phyloP scores from a whole-genome alignment of 64 coral and sea anemone species.

The Porites lutea region DNA sequence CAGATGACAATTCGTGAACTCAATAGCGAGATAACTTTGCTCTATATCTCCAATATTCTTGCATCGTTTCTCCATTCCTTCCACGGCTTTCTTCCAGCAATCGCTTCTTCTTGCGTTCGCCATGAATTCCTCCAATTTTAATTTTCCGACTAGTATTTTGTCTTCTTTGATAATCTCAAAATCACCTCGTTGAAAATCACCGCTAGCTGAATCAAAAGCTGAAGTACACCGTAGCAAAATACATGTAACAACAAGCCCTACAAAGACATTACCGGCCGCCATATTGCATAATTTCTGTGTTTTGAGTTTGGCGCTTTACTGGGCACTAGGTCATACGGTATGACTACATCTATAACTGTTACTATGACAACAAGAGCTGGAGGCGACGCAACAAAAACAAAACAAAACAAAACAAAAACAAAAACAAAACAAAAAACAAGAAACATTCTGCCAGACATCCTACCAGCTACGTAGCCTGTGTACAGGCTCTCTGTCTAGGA shows the following conservation, averaged over 20 bases:
- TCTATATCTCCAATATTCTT: slow-evolving; percentile 91
- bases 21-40: slow-evolving; percentile 95
- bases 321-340: slow-evolving; percentile 5
- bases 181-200: neutral
- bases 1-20: slow-evolving; percentile 95
- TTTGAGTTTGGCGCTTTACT: slow-evolving; percentile 35
- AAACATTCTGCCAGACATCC: neutral
- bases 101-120: slow-evolving; percentile 72
- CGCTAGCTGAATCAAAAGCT: neutral
- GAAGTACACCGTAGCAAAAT: neutral
- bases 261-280: neutral
- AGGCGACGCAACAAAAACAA: no score
- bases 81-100: slow-evolving; percentile 90
- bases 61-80: slow-evolving; percentile 77
- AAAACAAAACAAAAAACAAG: no score
- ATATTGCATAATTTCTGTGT: neutral
- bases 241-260: neutral
- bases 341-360: no score
- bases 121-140: slow-evolving; percentile 61
- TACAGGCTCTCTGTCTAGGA: no score
- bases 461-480: no score
- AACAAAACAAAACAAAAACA: no score
- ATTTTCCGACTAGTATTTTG: slow-evolving; percentile 73
- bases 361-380: no score
- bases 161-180: slow-evolving; percentile 81